Evolutionary conservation across 92 coral and sea anemone species (phyloP), one percentile per base, ranked within the genome.

Genomic region (Phenganax subtilis): DNA sequence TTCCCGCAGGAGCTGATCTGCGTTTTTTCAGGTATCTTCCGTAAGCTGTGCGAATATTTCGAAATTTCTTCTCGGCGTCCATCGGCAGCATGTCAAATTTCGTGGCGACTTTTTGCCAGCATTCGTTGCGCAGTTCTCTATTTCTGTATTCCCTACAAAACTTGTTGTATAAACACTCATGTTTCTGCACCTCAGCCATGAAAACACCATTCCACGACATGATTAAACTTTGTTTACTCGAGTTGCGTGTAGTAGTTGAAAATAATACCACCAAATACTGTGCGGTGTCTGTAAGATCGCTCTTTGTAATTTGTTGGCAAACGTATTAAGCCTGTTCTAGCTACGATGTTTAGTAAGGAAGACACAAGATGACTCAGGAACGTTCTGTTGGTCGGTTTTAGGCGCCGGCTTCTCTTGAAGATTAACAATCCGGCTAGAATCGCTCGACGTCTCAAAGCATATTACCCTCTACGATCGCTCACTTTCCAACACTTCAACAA

Each of bases 201-300:
- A 68, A 68, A 12, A 68, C 73, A 30, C 73, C 73, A 68, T 68
- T 68, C 73, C 73, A 68, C 11, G 73, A 68, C 73, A 68, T 68
- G 70, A 64, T 64, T 64, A 37, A 37, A 2, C 47, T 37, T 37
- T 37, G 47, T 37, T 37, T 37, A 37, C 47, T 1, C 2, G 47
- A 37, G 47, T 37, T 37, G 47, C 47, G 47, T 37, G 47, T 37
- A 1, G 47, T 37, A 37, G 47, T 37, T 37, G 47, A 37, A 37
- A 37, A 37, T 37, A 37, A 1, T 37, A 0, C 47, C 47, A 37
- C 47, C 47, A 37, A 37, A 37, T 37, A 5, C 47, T 37, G 5
- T 37, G 0, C 47, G 47, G 3, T 37, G 47, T 37, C 47, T 37
- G 47, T 37, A 5, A 37, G 47, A 37, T 37, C 47, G 47, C 47